Evolutionary conservation across 2,888 invertebrate species (phyloP).

Genomic region (Cataglyphis cursor): DNA sequence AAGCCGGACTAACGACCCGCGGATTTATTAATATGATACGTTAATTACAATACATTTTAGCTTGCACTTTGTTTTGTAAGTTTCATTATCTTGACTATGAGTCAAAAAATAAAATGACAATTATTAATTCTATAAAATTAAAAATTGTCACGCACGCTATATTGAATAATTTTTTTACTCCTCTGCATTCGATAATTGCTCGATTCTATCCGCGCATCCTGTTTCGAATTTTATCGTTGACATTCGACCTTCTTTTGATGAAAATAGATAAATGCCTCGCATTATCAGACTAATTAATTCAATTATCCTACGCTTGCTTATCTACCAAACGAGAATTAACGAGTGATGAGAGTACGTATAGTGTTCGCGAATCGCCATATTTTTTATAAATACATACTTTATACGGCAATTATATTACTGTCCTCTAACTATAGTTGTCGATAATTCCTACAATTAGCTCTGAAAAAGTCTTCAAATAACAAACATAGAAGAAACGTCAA

Average conservation of each 20-base stretch:
- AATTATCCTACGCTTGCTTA: background rate
- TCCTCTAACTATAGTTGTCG: background rate
- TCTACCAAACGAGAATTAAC: background rate
- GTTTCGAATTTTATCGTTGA: background rate
- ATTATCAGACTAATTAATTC: constrained; percentile 13
- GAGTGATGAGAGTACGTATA: constrained; percentile 2
- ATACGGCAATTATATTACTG: background rate
- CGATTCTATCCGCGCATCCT: background rate
- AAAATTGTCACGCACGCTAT: background rate
- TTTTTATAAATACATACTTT: background rate
- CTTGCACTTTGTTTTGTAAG: background rate
- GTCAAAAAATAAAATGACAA: background rate
- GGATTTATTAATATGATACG: constrained; percentile 9
- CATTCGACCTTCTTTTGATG: background rate
- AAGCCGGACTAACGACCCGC: constrained; percentile 29
- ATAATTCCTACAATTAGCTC: background rate
- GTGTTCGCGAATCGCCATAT: background rate
- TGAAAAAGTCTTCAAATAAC: background rate
- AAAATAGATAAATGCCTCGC: background rate
- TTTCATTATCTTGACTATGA: background rate
- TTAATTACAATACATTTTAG: background rate
- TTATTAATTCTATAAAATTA: background rate
- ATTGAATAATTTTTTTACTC: background rate
- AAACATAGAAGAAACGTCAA: background rate
- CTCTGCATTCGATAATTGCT: background rate